phyloP scores from a whole-genome alignment of 2,888 invertebrate species.

The Sialis fuliginosa region DNA sequence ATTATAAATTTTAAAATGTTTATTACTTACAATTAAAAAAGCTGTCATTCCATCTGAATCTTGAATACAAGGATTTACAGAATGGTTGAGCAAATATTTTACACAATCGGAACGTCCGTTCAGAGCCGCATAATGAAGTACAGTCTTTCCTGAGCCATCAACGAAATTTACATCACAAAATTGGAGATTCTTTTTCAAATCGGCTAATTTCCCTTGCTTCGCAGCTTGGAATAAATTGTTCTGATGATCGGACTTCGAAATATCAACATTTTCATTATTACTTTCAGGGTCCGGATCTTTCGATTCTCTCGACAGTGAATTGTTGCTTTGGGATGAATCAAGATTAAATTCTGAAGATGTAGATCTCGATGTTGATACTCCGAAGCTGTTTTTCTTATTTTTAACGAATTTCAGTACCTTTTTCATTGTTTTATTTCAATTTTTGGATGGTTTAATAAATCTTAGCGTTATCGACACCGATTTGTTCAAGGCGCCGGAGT shows the following conservation, averaged over 20 bases:
- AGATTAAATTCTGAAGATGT: neutral
- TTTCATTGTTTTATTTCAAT: conserved; percentile 1
- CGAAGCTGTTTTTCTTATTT: neutral
- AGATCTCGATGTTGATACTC: neutral
- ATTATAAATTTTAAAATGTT: too few relatives aligned
- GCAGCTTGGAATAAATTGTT: neutral
- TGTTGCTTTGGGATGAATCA: neutral
- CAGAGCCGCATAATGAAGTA: neutral
- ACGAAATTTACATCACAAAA: neutral
- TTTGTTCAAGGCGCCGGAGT: too few relatives aligned
- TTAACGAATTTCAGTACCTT: conserved; percentile 4
- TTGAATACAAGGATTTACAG: neutral
- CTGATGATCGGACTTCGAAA: neutral
- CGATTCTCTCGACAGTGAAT: too few relatives aligned
- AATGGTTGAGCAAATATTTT: neutral
- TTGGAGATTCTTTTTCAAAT: neutral
- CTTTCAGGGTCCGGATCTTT: neutral
- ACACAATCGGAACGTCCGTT: neutral
- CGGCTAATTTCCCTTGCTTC: neutral
- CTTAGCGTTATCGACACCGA: too few relatives aligned
- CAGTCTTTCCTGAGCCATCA: neutral
- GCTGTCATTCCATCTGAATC: conserved; percentile 1
- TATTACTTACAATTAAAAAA: neutral
- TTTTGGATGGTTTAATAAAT: neutral
- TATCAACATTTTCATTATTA: neutral